These are phyloP conservation scores for Dipodomys ordii DNA, from an alignment of 2,113 vertebrate species.

Conservation along the genomic window DNA sequence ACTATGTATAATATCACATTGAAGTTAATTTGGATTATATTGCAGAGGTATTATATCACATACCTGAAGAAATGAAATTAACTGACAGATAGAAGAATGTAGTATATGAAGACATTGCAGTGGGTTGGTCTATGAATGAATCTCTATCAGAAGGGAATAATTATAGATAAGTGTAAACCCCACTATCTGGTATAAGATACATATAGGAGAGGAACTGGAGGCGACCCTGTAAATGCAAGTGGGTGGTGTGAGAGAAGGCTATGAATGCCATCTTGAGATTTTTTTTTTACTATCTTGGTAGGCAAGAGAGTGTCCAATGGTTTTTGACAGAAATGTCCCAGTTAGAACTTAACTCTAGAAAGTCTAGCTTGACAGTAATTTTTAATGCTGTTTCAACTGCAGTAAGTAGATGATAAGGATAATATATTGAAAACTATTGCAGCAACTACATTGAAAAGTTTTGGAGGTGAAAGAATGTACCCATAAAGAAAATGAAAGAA, in stretches of 20 bases:
- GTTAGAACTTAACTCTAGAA: not conserved
- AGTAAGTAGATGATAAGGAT: not conserved
- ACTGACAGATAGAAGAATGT: not conserved
- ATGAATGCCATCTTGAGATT: not conserved
- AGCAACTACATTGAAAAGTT: not conserved
- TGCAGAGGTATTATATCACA: not conserved
- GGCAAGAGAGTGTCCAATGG: not conserved
- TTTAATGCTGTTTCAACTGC: not conserved
- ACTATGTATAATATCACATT: not conserved
- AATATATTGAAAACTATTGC: not conserved
- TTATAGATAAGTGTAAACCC: not conserved
- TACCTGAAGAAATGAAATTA: not conserved
- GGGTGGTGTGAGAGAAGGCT: not conserved
- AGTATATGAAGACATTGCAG: not conserved
- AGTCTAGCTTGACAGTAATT: not conserved
- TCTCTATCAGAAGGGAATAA: not conserved
- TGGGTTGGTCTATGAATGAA: not conserved
- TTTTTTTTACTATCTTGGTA: not conserved
- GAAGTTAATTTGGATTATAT: not conserved
- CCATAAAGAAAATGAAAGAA: not conserved
- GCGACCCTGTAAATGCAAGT: not conserved
- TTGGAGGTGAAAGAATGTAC: not conserved
- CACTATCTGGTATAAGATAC: no score
- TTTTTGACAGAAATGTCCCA: not conserved
- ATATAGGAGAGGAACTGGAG: not conserved